These are phyloP conservation scores for Tetranychus urticae DNA, from an alignment of 1,140 invertebrate species.

Conservation along the genomic window DNA sequence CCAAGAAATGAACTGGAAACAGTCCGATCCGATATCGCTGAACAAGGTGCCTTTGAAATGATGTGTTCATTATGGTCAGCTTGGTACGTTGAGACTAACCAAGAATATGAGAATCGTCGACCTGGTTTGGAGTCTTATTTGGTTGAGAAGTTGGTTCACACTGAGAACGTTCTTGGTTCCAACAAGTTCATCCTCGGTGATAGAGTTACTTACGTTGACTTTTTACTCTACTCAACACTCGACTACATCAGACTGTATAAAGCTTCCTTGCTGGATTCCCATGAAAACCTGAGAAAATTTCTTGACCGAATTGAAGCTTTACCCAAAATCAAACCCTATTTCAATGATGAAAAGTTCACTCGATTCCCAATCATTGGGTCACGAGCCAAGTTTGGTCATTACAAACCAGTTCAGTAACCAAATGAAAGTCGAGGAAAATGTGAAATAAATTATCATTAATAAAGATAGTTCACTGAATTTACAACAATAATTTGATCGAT, in stretches of 20 bases:
- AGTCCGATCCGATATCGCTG: constrained; percentile 22
- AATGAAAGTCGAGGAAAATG: no score
- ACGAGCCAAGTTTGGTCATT: no score
- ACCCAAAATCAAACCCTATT: not conserved
- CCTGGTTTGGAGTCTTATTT: no score
- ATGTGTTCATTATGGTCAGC: not conserved
- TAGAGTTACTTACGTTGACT: constrained; percentile 26
- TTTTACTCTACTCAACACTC: constrained; percentile 26
- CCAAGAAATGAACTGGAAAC: constrained; percentile 23
- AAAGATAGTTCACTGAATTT: no score
- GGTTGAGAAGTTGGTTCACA: not conserved
- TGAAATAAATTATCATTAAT: no score
- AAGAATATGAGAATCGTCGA: not conserved
- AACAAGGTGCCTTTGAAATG: constrained; percentile 13
- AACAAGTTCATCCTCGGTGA: constrained; percentile 24
- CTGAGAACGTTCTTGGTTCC: constrained; percentile 19
- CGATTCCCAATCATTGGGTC: not conserved
- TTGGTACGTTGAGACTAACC: not conserved
- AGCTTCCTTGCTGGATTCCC: not conserved
- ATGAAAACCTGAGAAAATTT: not conserved
- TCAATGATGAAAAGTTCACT: not conserved
- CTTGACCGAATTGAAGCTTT: not conserved
- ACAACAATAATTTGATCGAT: no score
- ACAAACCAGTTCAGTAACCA: no score
- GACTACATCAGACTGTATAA: constrained; percentile 17